Percentiles rank a stretch among this genome's conserved stretches.
Evolutionary conservation across 2,113 vertebrate species (phyloP).

Genomic region (Notarius lentiginosus): DNA sequence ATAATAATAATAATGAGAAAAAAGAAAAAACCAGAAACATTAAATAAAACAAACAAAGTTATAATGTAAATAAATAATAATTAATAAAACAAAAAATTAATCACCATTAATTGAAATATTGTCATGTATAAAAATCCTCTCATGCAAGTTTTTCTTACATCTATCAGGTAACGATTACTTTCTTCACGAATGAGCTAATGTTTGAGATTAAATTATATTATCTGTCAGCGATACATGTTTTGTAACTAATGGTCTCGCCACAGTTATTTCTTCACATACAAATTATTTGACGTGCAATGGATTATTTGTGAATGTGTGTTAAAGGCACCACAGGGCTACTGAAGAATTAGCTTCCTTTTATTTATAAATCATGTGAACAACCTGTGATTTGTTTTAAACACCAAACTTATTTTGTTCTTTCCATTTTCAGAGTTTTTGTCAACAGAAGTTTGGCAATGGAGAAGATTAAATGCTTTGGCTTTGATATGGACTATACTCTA

Average conservation of each 20-base stretch:
- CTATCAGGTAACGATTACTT: neutral
- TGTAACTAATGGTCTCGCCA: neutral
- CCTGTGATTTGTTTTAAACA: conserved; percentile 1
- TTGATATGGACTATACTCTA: conserved; percentile 99
- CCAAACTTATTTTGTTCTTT: conserved; percentile 45
- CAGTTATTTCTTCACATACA: conserved; percentile 3
- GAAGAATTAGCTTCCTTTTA: neutral
- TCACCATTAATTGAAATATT: neutral
- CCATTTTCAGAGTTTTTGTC: conserved; percentile 88
- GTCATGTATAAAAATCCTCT: neutral
- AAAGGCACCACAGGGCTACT: neutral
- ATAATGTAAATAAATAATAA: no score
- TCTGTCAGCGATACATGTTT: neutral
- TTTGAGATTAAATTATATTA: neutral
- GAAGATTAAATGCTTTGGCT: conserved; percentile 98
- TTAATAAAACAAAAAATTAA: no score
- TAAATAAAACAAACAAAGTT: no score
- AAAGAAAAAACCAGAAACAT: no score
- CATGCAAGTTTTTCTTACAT: neutral
- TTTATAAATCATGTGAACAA: neutral
- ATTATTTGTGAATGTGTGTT: neutral
- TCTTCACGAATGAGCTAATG: neutral
- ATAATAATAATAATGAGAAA: no score
- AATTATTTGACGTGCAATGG: neutral
- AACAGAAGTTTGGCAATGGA: conserved; percentile 99